Base-by-base conservation (phyloP, 2,888 invertebrate species). In the Phyllotreta striolata region DNA sequence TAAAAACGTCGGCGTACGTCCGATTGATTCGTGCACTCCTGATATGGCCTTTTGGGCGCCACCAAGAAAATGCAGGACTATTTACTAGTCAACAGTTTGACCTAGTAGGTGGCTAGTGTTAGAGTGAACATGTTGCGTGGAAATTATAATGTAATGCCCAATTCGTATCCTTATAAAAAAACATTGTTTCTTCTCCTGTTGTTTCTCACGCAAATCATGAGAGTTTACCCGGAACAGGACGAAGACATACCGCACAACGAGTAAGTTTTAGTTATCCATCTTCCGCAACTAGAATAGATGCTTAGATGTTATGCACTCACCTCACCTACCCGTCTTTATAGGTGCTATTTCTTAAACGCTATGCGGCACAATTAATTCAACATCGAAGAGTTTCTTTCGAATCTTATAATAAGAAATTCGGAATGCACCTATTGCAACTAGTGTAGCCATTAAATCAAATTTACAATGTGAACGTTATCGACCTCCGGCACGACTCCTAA, bases 201-300 rank as follows among this genome's bases (percentile, higher is more conserved):
- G 56, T 69, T 79, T 55, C 57, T 64, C 24, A 49, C 54, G 7
- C 69, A 67, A 62, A 62, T 86, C 73, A 85, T 82, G 70, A 80
- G 82, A 55, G 81, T 80, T 69, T 83, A 83, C 74, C 81, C 87
- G 75, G 92, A 92, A 83, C 92, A 93, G 83, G 91, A 92, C 78
- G 93, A 93, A 85, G 93, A 93, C 81, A 93, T 93, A 79, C 93
- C 93, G 66, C 93, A 93, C 82, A 91, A 92, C 84, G 93, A 93
- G 93, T 93, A 86, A 92, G 93, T 86, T 37, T 8, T 40, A 56
- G 24, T 39, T 38, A 35, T 49, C 24, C 24, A 24, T 24, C 24
- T 24, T 24, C 24, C 4, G 24, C 24, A 24, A 24, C 24, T 24
- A 24, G 24, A 24, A 24, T 24, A 24, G 24, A 24, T 24, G 24